phyloP scores from a whole-genome alignment of 2,797 vertebrate genomes.

The Propithecus deckenii region DNA sequence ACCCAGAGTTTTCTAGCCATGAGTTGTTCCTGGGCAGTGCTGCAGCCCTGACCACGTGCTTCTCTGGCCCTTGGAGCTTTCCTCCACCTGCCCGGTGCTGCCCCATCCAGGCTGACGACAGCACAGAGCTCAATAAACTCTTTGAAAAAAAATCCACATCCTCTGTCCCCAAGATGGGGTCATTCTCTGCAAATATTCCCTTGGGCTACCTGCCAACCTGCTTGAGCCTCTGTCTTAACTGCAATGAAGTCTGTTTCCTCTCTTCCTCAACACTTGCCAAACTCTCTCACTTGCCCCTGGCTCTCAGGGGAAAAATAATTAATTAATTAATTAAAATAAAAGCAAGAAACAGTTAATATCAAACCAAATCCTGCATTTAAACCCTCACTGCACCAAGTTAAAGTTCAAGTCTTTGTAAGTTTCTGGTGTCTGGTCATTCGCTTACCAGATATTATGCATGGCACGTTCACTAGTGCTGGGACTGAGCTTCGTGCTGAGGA shows the following conservation, averaged over 20 bases:
- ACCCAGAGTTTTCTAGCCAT: fast-evolving
- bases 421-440: not conserved
- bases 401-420: not conserved
- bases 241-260: not conserved
- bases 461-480: not conserved
- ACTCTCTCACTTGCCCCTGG: not conserved
- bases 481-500: not conserved
- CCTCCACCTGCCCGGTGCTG: not conserved
- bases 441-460: not conserved
- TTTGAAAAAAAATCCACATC: not conserved
- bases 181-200: not conserved
- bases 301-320: not conserved
- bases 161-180: not conserved
- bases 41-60: fast-evolving
- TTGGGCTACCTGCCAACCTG: not conserved
- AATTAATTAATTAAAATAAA: not conserved
- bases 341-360: not conserved
- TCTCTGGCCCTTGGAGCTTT: not conserved
- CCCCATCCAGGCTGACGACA: not conserved
- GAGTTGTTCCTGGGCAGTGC: not conserved
- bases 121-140: not conserved
- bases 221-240: not conserved
- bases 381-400: not conserved
- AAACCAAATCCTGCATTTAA: not conserved
- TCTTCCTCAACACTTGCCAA: not conserved